Base-by-base conservation (phyloP, 2,888 invertebrate species). In the Lithodes maja region DNA sequence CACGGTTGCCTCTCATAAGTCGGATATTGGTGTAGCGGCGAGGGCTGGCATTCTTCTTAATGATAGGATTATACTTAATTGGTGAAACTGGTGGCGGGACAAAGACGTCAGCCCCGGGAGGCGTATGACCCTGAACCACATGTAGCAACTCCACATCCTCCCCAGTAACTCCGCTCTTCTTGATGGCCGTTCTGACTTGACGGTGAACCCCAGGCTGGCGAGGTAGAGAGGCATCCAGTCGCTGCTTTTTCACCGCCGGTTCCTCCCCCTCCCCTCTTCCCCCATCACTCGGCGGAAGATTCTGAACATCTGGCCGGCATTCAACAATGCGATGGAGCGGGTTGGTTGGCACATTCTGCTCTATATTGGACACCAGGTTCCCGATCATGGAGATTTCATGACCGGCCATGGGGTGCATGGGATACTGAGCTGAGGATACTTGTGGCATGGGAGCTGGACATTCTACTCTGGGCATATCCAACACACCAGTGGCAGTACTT, bases 1-100 rank as follows among this genome's bases (percentile, higher is more conserved):
- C 90, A n/a, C 87, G 86, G 69, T 69, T 79, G 1, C 91, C 91
- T 71, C 87, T 78, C 69, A 90, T 69, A n/a, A 91, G 74, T 15
- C 90, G 75, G n/a, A 90, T 61, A 74, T 91, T 91, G 7, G 86
- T 87, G 69, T 91, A 91, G 75, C 91, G 86, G 15, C 90, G 74
- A 15, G 90, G 90, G 17, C 86, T 89, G 81, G 77, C 78, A 79
- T 86, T 86, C 77, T 90, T 91, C 87, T 91, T 91, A 1, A 91
- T 81, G 7, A 86, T 75, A 55, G 90, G 88, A 55, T 80, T 90
- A 77, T 85, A 90, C 54, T 90, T 90, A 7, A 90, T 81, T 3
- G 90, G 90, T 5, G 90, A 90, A 1, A 90, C 86, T 15, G 90
- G 83, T 12, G 90, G 90, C 1, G 90, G 90, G 3, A 90, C 88